Percentiles rank a stretch among this genome's conserved stretches.
phyloP scores from a whole-genome alignment of 2,113 vertebrate species.

The Bothrops jararaca region DNA sequence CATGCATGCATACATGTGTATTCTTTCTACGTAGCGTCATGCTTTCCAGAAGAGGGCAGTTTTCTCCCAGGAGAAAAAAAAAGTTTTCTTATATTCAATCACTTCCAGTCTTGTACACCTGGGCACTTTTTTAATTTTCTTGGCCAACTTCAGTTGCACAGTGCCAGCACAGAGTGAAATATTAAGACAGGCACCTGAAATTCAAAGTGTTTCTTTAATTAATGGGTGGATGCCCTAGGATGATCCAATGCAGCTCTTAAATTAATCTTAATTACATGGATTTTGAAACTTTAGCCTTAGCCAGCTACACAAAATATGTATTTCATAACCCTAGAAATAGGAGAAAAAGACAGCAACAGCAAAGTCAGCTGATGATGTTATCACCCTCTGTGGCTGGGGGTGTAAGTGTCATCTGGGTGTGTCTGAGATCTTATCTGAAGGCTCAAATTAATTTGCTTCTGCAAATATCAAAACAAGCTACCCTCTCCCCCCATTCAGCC shows the following conservation, averaged over 20 bases:
- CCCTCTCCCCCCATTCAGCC: conserved; percentile 24
- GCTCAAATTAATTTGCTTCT: conserved; percentile 70
- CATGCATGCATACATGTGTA: neutral
- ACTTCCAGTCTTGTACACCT: conserved; percentile 55
- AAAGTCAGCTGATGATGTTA: conserved; percentile 71
- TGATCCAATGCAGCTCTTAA: conserved; percentile 75
- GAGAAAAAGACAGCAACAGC: conserved; percentile 63
- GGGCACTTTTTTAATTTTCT: conserved; percentile 42
- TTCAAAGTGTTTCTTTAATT: conserved; percentile 77
- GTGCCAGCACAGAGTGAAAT: conserved; percentile 65
- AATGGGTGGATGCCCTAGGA: conserved; percentile 75
- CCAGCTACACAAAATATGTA: conserved; percentile 67
- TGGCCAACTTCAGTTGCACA: conserved; percentile 62
- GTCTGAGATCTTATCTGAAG: conserved; percentile 62
- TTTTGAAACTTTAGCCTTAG: conserved; percentile 77
- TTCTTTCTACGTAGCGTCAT: neutral
- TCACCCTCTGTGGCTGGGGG: conserved; percentile 61
- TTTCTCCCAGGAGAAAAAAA: conserved; percentile 29
- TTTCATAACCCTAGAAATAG: conserved; percentile 72
- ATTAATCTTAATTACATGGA: conserved; percentile 80
- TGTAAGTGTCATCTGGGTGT: conserved; percentile 69
- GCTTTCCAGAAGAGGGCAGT: conserved; percentile 55
- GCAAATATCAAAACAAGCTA: conserved; percentile 64
- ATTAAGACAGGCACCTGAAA: conserved; percentile 67
- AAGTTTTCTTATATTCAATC: conserved; percentile 29